These are phyloP conservation scores for Patagioenas fasciata DNA, from an alignment of 2,113 vertebrate species.

Conservation along the genomic window DNA sequence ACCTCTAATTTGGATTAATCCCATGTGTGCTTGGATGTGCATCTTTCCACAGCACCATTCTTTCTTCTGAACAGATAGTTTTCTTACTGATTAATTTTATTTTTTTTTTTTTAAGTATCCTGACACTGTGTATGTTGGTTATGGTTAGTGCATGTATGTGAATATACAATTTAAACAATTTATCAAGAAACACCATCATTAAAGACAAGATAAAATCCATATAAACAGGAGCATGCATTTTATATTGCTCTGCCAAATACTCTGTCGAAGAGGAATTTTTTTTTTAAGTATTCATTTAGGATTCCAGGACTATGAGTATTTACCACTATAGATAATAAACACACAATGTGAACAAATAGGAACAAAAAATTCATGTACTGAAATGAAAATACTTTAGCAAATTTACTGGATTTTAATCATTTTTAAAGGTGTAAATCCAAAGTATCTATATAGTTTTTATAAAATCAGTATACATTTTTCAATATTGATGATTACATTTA, in stretches of 20 bases:
- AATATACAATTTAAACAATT: neutral
- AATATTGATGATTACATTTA: neutral
- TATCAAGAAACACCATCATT: neutral
- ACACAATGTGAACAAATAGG: neutral
- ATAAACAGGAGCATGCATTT: neutral
- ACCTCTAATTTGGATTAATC: neutral
- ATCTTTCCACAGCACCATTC: neutral
- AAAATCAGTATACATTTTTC: neutral
- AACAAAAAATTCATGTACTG: neutral
- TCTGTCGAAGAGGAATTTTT: neutral
- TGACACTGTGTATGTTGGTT: neutral
- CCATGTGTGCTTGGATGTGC: neutral
- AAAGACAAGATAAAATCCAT: neutral
- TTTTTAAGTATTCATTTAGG: neutral
- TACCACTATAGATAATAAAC: neutral
- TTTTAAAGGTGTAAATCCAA: neutral
- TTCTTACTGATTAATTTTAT: neutral
- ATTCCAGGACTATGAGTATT: neutral
- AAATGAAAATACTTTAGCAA: neutral
- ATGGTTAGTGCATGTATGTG: neutral
- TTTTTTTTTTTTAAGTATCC: neutral
- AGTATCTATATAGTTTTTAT: neutral
- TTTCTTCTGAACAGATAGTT: neutral
- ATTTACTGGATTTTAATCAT: neutral
- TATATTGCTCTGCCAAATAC: neutral